Conservation (phyloP, 2,797 vertebrate genomes). For the Cuculus canorus region DNA sequence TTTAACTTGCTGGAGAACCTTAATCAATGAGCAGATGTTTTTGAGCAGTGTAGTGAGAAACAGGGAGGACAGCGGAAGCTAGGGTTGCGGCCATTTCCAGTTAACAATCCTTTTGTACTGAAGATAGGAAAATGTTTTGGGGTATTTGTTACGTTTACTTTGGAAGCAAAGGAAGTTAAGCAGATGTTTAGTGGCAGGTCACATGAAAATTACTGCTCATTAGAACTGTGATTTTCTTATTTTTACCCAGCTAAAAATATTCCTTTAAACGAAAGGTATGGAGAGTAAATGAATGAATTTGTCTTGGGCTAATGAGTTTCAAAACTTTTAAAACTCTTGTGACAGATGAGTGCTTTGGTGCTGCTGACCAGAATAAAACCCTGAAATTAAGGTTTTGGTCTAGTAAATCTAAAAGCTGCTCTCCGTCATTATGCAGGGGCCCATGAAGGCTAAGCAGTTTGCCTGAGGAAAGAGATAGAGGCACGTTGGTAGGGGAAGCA, state of each 20-base stretch:
- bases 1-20: not conserved
- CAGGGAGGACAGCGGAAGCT: not conserved
- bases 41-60: not conserved
- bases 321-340: not conserved
- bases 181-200: not conserved
- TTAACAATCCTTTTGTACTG: not conserved
- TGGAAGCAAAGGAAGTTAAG: not conserved
- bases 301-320: not conserved
- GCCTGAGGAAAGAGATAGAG: not conserved
- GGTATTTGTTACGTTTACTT: not conserved
- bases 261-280: not conserved
- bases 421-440: not conserved
- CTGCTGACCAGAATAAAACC: not conserved
- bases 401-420: not conserved
- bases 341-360: not conserved
- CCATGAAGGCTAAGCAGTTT: not conserved
- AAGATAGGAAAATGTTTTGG: not conserved
- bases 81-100: not conserved
- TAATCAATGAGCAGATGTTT: not conserved
- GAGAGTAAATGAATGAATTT: not conserved
- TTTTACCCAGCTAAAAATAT: not conserved
- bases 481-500: rapidly evolving
- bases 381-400: not conserved
- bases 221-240: not conserved
- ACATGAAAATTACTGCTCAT: not conserved